Base-by-base conservation (phyloP, 2,797 vertebrate species). In the Acridotheres tristis region DNA sequence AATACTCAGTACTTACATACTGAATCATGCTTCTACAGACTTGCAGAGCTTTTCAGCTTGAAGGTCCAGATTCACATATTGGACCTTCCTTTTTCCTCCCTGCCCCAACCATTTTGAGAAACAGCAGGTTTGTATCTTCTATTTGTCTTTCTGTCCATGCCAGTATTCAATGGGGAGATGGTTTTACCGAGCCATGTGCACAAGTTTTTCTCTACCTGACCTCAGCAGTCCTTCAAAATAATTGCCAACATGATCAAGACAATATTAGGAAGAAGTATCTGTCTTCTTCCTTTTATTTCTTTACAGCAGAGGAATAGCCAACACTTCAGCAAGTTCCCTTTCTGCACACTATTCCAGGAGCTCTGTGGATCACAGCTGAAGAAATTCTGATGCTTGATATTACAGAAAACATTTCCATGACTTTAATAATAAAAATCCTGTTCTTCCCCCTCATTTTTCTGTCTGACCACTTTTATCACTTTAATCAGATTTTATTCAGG, bases 401-500 rank as follows among this genome's bases (percentile, higher is more conserved):
- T 88, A 77, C 78, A 95, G 59, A 91, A 85, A 92, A 23, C 1
- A 23, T 80, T 79, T 91, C 32, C 30, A 55, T 14, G 1, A 62
- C 89, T 85, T 92, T 67, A 89, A 75, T 81, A 84, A 75, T 71
- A 77, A 34, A 90, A 93, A 61, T 47, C 20, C 45, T 54, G 13
- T 59, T 80, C 59, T 87, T 63, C 17, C 23, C 12, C 19, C 16
- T 89, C 34, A 82, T 90, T 95, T 90, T 92, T 90, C 80, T 93
- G 38, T 90, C 74, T 80, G 45, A 76, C 50, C 84, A 72, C 88
- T 94, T 95, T 89, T 87, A 89, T 88, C 62, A 53, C 32, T 91
- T 94, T 84, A 92, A 91, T 89, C 79, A 92, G 62, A 65, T 93
- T 95, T 94, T 94, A 89, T 90, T 94, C 92, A 92, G 66, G 91